phyloP scores from a whole-genome alignment of 2,888 invertebrate genomes.

The Resseliella maxima region DNA sequence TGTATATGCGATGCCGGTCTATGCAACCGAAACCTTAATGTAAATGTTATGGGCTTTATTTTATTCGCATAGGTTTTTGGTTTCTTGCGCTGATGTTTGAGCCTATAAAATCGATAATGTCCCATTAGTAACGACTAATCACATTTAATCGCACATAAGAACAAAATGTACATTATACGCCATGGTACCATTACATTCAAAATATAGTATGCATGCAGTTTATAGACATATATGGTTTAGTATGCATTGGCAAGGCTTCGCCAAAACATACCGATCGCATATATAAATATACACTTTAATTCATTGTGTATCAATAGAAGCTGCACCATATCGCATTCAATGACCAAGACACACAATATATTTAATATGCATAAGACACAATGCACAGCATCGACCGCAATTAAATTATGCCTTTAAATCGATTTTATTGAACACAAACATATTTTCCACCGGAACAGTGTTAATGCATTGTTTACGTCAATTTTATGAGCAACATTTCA shows the following conservation, averaged over 20 bases:
- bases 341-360: neutral
- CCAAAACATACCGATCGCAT: neutral
- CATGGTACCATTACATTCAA: neutral
- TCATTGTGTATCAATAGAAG: neutral
- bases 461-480: constrained; percentile 51
- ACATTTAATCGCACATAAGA: constrained; percentile 56
- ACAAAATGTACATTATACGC: constrained; percentile 16
- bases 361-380: neutral
- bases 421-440: constrained; percentile 12
- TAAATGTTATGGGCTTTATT: constrained; percentile 52
- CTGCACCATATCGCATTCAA: neutral
- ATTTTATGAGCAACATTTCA: constrained; percentile 32
- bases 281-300: neutral
- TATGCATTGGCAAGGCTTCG: neutral
- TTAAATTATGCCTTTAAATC: constrained; percentile 30
- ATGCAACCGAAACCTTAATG: neutral
- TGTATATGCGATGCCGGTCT: neutral
- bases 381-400: neutral
- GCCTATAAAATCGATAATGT: constrained; percentile 56
- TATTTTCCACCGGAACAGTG: constrained; percentile 20
- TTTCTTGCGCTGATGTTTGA: constrained; percentile 22
- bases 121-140: constrained; percentile 57
- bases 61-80: neutral
- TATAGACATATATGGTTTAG: too few species aligned
- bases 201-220: neutral